Conservation (phyloP, 2,888 invertebrate species). For the Luffia ferchaultella region DNA sequence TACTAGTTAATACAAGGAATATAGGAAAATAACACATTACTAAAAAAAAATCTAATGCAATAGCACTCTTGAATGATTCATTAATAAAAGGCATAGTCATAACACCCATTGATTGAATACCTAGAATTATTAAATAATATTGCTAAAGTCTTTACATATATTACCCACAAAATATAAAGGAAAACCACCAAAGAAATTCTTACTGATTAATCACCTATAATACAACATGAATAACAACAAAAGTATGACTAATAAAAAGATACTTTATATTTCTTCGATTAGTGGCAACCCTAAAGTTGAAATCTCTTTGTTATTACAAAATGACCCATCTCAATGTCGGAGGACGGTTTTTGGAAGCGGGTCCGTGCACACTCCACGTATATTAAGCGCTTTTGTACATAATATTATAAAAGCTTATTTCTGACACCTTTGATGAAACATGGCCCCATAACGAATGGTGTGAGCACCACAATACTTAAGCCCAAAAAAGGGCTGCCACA, state of each 20-base stretch:
- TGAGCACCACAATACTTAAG: constrained; percentile 24
- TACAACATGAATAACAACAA: background rate
- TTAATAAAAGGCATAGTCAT: background rate
- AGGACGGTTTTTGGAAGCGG: constrained; percentile 27
- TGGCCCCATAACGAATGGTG: constrained; percentile 44
- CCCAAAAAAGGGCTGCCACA: constrained; percentile 25
- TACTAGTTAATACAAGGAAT: too few relatives aligned
- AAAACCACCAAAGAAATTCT: background rate
- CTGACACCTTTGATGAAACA: constrained; percentile 58
- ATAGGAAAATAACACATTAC: too few relatives aligned
- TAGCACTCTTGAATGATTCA: background rate
- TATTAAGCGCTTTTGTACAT: constrained; percentile 30
- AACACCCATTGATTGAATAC: background rate
- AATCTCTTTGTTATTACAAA: constrained; percentile 50
- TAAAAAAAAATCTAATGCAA: too few relatives aligned
- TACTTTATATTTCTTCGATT: background rate
- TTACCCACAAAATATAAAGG: background rate
- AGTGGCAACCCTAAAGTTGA: constrained; percentile 31
- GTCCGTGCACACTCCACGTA: constrained; percentile 5
- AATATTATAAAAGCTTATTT: constrained; percentile 22
- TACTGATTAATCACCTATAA: background rate
- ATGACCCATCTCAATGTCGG: constrained; percentile 64
- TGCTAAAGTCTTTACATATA: background rate
- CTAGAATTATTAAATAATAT: background rate
- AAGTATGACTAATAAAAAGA: background rate